phyloP scores from a whole-genome alignment of 2,797 vertebrate genomes.

The Oreochromis grahami region DNA sequence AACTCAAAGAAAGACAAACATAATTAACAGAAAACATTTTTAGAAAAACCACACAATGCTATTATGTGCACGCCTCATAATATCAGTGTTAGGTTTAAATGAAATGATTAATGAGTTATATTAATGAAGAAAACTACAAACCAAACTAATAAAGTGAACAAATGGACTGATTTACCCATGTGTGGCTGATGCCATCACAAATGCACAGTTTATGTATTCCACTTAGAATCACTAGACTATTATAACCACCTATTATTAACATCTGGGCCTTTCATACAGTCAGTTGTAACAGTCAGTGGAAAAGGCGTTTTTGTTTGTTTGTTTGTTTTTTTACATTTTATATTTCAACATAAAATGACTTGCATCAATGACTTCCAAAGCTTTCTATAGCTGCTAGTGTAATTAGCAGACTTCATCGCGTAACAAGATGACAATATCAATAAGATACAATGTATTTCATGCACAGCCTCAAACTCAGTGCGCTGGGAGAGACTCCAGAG shows the following conservation, averaged over 20 bases:
- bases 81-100: no score
- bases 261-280: background rate
- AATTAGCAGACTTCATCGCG: background rate
- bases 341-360: background rate
- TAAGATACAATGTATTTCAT: background rate
- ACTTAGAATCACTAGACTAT: background rate
- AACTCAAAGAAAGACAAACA: no score
- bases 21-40: no score
- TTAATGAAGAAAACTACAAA: no score
- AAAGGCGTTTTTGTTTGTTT: background rate
- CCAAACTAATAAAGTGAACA: no score
- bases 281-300: background rate
- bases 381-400: background rate
- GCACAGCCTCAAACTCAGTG: slow-evolving; percentile 74
- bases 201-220: background rate
- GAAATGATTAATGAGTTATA: no score
- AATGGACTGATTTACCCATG: no score
- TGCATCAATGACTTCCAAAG: background rate
- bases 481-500: slow-evolving; percentile 83
- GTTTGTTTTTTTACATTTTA: background rate
- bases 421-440: background rate
- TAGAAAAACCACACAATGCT: no score
- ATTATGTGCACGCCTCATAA: no score
- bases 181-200: no score
- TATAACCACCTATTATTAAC: background rate